Evolutionary conservation across 1,140 invertebrate species (phyloP), one percentile per base, ranked within the genome.

Genomic region (Apocrypta bakeri): DNA sequence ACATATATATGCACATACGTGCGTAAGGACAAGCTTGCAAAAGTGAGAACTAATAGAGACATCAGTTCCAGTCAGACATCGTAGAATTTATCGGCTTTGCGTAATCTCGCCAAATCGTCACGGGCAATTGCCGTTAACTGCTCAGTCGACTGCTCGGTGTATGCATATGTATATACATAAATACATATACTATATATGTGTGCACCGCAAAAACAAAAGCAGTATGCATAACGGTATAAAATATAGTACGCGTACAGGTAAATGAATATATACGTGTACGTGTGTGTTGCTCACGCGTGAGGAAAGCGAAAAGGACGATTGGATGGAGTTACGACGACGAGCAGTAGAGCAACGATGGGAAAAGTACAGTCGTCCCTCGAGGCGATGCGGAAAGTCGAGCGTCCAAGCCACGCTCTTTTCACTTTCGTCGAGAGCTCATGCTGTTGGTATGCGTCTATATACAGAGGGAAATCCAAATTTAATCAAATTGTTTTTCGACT

Each of bases 361-460:
- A 56, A 56, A 56, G 48, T 56, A 21, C 48, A 56, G 17, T 56
- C 48, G 42, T 56, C 48, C 21, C 48, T 21, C 17, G 48, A 56
- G 48, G 48, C 48, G 48, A 56, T n/a, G 17, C 24, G 66, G 66
- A 79, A 79, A 79, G 40, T 79, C 66, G 40, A 69, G 48, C 64
- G 33, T 56, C 17, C 48, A 21, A n/a, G 48, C 17, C 48, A 21
- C 48, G 48, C 64, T 21, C 86, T 85, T 88, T 87, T 88, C 87
- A 86, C 87, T 88, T 88, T 88, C 88, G 84, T 87, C 84, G 81
- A 81, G 82, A 8, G 40, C 7, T 12, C 1, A 11, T 48, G 42
- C 42, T 17, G 14, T 48, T 48, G 42, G 14, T 48, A 17, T 48
- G 42, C 21, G 4, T 48, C 1, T 48, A 17, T 48, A 17, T 48